Evolutionary conservation across 1,140 invertebrate genomes (phyloP).

Genomic region (Saccostrea glomerata): DNA sequence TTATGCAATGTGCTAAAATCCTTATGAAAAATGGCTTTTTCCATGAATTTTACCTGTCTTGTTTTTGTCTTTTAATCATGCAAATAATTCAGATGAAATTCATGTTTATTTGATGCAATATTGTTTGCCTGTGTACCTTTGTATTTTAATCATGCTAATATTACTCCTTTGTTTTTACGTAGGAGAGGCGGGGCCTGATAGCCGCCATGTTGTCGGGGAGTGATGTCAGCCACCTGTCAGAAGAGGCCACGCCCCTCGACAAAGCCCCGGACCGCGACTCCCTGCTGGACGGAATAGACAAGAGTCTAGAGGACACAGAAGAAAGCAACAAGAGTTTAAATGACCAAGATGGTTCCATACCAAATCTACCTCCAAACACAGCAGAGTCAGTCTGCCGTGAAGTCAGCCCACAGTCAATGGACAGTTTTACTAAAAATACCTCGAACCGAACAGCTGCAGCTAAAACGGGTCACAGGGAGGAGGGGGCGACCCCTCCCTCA

Average conservation of each 20-base stretch:
- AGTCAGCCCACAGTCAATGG: neutral
- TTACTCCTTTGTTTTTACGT: neutral
- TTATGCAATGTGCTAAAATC: too few species aligned
- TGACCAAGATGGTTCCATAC: constrained; percentile 27
- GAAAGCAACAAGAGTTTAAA: constrained; percentile 33
- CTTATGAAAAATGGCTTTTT: too few species aligned
- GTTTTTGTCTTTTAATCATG: too few species aligned
- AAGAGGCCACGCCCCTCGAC: constrained; percentile 41
- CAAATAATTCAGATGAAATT: too few species aligned
- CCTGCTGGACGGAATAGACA: constrained; percentile 59
- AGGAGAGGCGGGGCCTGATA: constrained; percentile 63
- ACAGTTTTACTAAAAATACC: constrained; percentile 17
- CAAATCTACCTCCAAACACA: constrained; percentile 29
- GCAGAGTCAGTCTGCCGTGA: neutral
- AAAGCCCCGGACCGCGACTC: constrained; percentile 45
- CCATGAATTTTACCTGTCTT: too few species aligned
- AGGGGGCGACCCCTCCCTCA: neutral
- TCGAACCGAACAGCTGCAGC: neutral
- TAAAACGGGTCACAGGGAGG: constrained; percentile 27
- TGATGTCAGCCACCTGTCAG: constrained; percentile 55
- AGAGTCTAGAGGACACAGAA: constrained; percentile 43
- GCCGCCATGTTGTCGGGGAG: constrained; percentile 63
- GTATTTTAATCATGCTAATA: too few species aligned
- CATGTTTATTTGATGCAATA: too few species aligned
- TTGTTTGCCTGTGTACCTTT: too few species aligned